Conservation (phyloP, 1,140 invertebrate genomes). For the Rhizoglyphus robini region DNA sequence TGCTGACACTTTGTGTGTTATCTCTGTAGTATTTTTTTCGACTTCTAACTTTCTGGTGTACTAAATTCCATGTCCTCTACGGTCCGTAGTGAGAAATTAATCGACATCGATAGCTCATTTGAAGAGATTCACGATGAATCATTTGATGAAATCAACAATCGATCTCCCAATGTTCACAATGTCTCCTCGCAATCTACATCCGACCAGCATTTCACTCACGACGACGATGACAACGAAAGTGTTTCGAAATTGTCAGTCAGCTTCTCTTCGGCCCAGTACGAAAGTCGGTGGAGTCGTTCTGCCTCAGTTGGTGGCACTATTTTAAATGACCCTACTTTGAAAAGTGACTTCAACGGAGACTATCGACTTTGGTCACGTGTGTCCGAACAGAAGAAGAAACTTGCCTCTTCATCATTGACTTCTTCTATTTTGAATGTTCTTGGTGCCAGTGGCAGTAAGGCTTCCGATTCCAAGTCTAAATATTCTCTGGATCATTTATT, state of each 20-base stretch:
- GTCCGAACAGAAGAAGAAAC: constrained; percentile 51
- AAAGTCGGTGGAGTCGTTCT: background rate
- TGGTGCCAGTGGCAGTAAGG: background rate
- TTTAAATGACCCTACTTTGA: constrained; percentile 4
- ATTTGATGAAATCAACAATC: background rate
- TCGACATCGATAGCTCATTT: background rate
- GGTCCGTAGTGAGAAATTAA: too few relatives aligned
- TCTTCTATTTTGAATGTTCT: background rate
- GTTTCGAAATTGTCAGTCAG: background rate
- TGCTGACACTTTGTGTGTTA: too few relatives aligned
- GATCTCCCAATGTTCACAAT: too few relatives aligned
- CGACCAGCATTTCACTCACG: background rate
- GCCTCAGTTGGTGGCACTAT: constrained; percentile 2
- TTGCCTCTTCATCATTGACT: constrained; percentile 52
- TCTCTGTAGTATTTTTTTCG: too few relatives aligned
- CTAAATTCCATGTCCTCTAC: too few relatives aligned
- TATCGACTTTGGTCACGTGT: background rate
- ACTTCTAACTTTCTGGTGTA: too few relatives aligned
- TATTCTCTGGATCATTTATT: background rate
- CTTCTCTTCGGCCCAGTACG: background rate
- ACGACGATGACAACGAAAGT: background rate
- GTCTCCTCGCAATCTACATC: too few relatives aligned
- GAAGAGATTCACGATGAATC: background rate
- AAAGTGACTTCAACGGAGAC: background rate
- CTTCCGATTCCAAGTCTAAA: background rate